These are phyloP conservation scores for Antheraea yamamai DNA, from an alignment of 2,888 invertebrate genomes.

Conservation along the genomic window DNA sequence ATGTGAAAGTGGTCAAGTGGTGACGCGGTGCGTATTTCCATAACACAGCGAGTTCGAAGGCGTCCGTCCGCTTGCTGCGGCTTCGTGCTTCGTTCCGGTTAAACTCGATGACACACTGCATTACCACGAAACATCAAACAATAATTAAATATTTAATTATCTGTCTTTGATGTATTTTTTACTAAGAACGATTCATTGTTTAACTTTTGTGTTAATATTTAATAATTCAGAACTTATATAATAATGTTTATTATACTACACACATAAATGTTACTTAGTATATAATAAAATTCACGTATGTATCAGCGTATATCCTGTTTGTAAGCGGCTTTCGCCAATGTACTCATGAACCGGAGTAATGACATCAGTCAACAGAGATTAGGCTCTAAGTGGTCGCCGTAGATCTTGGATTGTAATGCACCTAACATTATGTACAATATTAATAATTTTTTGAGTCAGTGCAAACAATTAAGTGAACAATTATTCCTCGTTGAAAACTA, in stretches of 20 bases:
- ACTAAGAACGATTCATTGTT: background rate
- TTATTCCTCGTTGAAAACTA: background rate
- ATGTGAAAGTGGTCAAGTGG: conserved; percentile 57
- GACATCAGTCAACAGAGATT: background rate
- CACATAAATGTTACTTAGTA: background rate
- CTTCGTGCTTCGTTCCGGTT: conserved; percentile 36
- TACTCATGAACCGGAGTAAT: background rate
- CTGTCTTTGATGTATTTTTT: background rate
- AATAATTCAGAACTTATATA: background rate
- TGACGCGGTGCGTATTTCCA: conserved; percentile 51
- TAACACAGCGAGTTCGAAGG: conserved; percentile 45
- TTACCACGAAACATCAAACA: background rate
- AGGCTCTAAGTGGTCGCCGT: background rate
- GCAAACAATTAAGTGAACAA: background rate
- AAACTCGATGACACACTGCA: conserved; percentile 37
- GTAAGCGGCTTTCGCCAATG: background rate
- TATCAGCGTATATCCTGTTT: background rate
- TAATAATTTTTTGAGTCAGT: background rate
- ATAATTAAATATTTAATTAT: conserved; percentile 7
- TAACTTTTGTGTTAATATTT: background rate
- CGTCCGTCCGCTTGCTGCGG: conserved; percentile 33
- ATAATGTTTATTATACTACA: background rate
- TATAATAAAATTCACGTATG: background rate
- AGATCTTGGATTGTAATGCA: background rate
- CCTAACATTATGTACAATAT: background rate